Conservation (phyloP, 2,113 vertebrate genomes). For the Mobula hypostoma region DNA sequence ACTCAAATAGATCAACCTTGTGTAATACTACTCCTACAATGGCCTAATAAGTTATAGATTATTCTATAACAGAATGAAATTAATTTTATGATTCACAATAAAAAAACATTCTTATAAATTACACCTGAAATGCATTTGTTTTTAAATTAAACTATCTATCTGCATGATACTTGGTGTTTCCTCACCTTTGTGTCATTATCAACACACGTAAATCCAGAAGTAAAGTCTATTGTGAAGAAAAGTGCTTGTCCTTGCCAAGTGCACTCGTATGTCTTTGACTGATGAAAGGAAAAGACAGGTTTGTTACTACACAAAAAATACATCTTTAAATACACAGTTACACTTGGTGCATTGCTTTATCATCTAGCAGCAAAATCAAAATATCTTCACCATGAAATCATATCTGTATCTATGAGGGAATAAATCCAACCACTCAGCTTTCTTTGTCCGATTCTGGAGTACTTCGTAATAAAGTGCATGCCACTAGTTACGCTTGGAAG, state of each 20-base stretch:
- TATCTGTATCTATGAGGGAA: not conserved
- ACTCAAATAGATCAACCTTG: not conserved
- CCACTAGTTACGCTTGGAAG: not conserved
- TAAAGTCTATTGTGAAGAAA: slow-evolving; percentile 78
- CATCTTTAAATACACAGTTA: not conserved
- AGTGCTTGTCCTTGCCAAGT: slow-evolving; percentile 73
- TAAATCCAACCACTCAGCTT: not conserved
- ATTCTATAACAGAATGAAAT: not conserved
- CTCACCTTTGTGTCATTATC: slow-evolving; percentile 76
- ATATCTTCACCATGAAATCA: not conserved
- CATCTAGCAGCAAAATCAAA: not conserved
- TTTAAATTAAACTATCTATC: not conserved
- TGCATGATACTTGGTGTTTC: not conserved
- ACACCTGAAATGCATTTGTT: not conserved
- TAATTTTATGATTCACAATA: not conserved
- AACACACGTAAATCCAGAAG: slow-evolving; percentile 78
- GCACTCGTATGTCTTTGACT: slow-evolving; percentile 84
- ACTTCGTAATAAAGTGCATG: not conserved
- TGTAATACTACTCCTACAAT: not conserved
- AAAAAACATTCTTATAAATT: not conserved
- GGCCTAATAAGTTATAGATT: not conserved
- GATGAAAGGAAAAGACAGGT: slow-evolving; percentile 44
- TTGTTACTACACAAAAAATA: slow-evolving; percentile 42
- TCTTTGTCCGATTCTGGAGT: not conserved
- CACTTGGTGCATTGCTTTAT: not conserved